Evolutionary conservation across 1,140 invertebrate genomes (phyloP).

Genomic region (Drosophila nannoptera): DNA sequence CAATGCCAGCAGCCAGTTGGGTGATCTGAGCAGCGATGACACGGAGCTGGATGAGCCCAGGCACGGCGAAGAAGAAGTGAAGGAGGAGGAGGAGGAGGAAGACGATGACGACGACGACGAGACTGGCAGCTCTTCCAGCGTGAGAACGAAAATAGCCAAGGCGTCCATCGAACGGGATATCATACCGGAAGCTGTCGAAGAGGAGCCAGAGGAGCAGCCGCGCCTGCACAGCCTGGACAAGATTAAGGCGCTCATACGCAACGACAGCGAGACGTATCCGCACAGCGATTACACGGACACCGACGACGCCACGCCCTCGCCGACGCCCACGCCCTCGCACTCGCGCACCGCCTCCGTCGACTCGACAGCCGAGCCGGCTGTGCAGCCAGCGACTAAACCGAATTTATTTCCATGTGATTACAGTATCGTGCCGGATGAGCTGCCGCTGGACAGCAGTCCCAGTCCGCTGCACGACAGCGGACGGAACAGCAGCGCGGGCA

Average conservation of each 20-base stretch:
- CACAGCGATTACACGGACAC: conserved; percentile 63
- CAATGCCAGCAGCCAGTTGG: conserved; percentile 45
- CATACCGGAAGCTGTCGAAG: conserved; percentile 43
- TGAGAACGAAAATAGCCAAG: conserved; percentile 64
- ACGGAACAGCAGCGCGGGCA: conserved; percentile 57
- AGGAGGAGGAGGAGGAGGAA: conserved; percentile 49
- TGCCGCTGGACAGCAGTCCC: conserved; percentile 57
- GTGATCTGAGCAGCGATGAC: conserved; percentile 50
- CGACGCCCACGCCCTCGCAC: conserved; percentile 49
- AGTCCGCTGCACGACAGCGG: conserved; percentile 67
- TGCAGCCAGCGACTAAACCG: conserved; percentile 10
- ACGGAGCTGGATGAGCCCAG: conserved; percentile 28
- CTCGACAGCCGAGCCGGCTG: conserved; percentile 35
- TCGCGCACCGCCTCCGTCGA: conserved; percentile 66
- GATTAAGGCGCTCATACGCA: conserved; percentile 65
- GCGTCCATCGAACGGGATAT: conserved; percentile 65
- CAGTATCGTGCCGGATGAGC: conserved; percentile 68
- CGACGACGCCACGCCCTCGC: conserved; percentile 47
- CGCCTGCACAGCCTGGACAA: conserved; percentile 49
- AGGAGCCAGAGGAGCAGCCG: conserved; percentile 24
- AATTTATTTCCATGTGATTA: conserved; percentile 54
- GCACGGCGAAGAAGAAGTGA: conserved; percentile 46
- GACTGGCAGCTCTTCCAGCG: conserved; percentile 62
- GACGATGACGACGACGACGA: conserved; percentile 63
- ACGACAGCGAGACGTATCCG: conserved; percentile 70